Conservation (phyloP, 2,797 vertebrate species). For the Gymnothorax reevesii region DNA sequence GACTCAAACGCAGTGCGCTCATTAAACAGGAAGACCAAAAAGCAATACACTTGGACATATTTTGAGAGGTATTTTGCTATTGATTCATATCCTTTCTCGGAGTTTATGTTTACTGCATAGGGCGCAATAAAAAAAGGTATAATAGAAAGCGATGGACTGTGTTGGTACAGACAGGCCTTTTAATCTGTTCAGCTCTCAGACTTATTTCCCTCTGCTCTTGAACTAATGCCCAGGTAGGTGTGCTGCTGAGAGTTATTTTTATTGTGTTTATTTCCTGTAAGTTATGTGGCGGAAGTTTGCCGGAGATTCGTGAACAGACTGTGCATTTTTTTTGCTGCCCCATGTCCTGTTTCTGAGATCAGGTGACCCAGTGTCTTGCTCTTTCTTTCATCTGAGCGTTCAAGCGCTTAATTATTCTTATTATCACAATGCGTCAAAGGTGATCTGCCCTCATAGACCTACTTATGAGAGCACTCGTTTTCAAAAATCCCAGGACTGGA, state of each 20-base stretch:
- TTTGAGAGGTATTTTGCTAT: neutral
- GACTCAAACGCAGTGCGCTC: neutral
- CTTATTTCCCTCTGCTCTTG: neutral
- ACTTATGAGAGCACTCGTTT: neutral
- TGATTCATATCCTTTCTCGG: neutral
- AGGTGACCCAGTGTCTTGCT: neutral
- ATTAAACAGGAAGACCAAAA: neutral
- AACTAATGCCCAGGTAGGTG: neutral
- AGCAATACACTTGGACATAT: neutral
- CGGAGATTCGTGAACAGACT: neutral
- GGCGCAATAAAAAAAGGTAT: constrained; percentile 1
- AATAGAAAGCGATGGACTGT: neutral
- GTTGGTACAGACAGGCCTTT: constrained; percentile 3
- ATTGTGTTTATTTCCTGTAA: neutral
- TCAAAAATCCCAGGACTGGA: neutral
- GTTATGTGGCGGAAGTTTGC: neutral
- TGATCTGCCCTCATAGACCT: neutral
- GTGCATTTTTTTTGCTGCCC: neutral
- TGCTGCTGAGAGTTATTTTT: neutral
- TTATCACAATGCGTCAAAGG: neutral
- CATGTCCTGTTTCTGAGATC: neutral
- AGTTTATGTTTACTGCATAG: neutral
- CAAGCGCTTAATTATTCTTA: neutral
- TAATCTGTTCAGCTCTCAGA: neutral
- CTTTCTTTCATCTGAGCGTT: neutral